Evolutionary conservation across 2,888 invertebrate genomes (phyloP), one percentile per base, ranked within the genome.

Genomic region (Tillus elongatus): DNA sequence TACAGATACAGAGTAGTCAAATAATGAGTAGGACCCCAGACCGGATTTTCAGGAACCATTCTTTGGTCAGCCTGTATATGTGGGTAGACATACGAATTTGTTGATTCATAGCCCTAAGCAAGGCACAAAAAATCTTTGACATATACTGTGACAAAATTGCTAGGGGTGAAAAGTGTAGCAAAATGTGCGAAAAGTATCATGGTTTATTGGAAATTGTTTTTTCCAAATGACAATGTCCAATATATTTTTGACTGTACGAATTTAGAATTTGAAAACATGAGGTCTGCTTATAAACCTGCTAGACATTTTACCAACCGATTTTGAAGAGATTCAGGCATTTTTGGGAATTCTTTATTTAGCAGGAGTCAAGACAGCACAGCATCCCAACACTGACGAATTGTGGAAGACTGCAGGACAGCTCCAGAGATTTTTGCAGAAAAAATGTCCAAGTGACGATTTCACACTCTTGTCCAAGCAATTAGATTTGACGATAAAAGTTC

Each of bases 291-390:
- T 37, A 12, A 32, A 31, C 33, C 41, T 29, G 41, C 40, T 16
- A 40, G 46, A 30, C 41, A 49, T 36, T 37, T 33, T 29, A 36
- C 15, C 9, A 30, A 30, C 19, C 47, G 9, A 40, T 43, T 42
- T 26, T 32, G 12, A 35, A 28, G 49, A 53, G 41, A 30, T 51
- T 13, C 40, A 44, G 32, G 54, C 47, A 19, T 50, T 56, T 37
- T 49, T 56, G 38, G 48, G 51, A n/a, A 30, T 54, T 19, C 40
- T 57, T 13, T 53, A 51, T 40, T 36, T 54, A 15, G 45, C 12
- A n/a, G n/a, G n/a, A n/a, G n/a, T n/a, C n/a, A n/a, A n/a, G n/a
- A n/a, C n/a, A n/a, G n/a, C n/a, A n/a, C 42, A 44, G 39, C 40
- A 46, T 33, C 31, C 42, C 24, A 44, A 36, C 36, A 41, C 44